Evolutionary conservation across 1,140 invertebrate genomes (phyloP).

Genomic region (Battus philenor): DNA sequence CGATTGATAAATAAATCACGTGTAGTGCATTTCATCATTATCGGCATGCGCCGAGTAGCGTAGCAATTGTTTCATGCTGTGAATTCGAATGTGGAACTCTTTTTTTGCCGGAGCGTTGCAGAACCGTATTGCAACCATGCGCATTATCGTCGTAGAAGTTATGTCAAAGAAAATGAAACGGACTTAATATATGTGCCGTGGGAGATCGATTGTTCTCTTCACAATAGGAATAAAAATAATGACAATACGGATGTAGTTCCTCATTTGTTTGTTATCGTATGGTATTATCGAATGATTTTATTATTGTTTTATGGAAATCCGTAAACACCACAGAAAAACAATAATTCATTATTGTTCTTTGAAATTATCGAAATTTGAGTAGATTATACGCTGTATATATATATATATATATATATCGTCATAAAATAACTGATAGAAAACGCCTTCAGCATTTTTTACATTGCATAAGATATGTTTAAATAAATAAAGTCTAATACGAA

Average conservation of each 20-base stretch:
- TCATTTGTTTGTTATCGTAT: constrained; percentile 11
- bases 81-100: constrained; percentile 37
- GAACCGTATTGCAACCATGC: constrained; percentile 15
- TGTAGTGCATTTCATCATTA: constrained; percentile 52
- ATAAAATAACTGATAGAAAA: too few species aligned
- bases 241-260: constrained; percentile 1
- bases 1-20: constrained; percentile 66
- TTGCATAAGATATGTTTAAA: too few species aligned
- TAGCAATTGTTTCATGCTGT: constrained; percentile 42
- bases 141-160: too few species aligned
- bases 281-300: constrained; percentile 5
- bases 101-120: constrained; percentile 30
- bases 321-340: neutral
- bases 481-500: too few species aligned
- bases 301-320: constrained; percentile 3
- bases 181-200: constrained; percentile 21
- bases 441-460: too few species aligned
- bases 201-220: constrained; percentile 18
- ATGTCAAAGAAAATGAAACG: constrained; percentile 7
- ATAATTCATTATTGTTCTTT: neutral
- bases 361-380: too few species aligned
- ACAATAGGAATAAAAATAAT: constrained; percentile 23
- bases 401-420: too few species aligned
- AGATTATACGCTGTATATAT: too few species aligned
- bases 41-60: constrained; percentile 29